phyloP scores from a whole-genome alignment of 2,113 vertebrate genomes.

The Oncorhynchus kisutch region DNA sequence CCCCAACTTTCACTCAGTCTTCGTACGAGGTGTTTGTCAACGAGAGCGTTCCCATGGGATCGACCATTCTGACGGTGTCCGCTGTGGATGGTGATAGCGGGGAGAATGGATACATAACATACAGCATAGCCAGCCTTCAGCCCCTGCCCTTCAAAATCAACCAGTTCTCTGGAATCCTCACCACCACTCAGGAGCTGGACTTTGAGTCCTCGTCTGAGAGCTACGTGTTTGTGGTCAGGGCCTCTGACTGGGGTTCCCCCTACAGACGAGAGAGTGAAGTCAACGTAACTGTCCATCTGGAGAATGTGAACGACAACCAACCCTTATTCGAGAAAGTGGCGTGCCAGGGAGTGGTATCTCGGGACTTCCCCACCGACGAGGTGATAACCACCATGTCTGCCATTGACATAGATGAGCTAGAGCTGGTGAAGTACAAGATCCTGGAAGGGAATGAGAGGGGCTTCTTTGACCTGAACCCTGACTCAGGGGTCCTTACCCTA shows the following conservation, averaged over 20 bases:
- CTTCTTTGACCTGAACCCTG: slow-evolving; percentile 91
- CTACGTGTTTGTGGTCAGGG: slow-evolving; percentile 89
- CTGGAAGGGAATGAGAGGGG: slow-evolving; percentile 91
- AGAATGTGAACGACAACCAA: slow-evolving; percentile 93
- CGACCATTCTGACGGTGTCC: slow-evolving; percentile 79
- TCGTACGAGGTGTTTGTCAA: slow-evolving; percentile 88
- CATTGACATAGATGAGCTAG: slow-evolving; percentile 93
- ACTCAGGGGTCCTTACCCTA: slow-evolving; percentile 90
- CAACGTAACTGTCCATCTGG: slow-evolving; percentile 88
- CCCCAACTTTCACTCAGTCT: slow-evolving; percentile 82
- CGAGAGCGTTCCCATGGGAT: slow-evolving; percentile 86
- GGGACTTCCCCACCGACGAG: slow-evolving; percentile 85
- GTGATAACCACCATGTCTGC: slow-evolving; percentile 94
- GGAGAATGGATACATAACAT: slow-evolving; percentile 97
- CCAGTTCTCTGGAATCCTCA: slow-evolving; percentile 92
- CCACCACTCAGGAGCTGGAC: slow-evolving; percentile 88
- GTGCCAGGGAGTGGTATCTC: slow-evolving; percentile 89
- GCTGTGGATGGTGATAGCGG: slow-evolving; percentile 88
- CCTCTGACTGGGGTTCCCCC: slow-evolving; percentile 96
- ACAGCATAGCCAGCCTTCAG: slow-evolving; percentile 88
- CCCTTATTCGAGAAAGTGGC: slow-evolving; percentile 94
- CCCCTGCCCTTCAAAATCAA: slow-evolving; percentile 89
- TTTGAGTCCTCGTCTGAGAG: slow-evolving; percentile 92
- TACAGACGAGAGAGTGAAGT: slow-evolving; percentile 94
- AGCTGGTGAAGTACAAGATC: slow-evolving; percentile 95